Evolutionary conservation across 2,888 invertebrate genomes (phyloP).

Genomic region (Lasioglossum vierecki): DNA sequence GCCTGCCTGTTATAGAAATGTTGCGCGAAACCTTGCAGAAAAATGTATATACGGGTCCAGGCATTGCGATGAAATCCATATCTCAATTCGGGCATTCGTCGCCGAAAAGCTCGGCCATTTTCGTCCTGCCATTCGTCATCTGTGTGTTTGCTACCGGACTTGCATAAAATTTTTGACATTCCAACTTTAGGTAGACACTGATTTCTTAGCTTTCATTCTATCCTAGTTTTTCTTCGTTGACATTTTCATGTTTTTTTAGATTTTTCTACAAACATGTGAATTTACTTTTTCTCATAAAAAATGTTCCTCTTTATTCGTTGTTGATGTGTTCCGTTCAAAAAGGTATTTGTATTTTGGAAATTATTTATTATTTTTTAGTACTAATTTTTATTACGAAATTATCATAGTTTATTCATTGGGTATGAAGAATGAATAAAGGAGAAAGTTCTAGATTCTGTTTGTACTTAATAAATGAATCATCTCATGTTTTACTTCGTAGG

Average conservation of each 20-base stretch:
- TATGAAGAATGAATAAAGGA: background rate
- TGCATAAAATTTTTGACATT: background rate
- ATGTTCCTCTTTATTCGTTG: no score
- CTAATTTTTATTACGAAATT: background rate
- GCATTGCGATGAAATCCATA: background rate
- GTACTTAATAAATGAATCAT: background rate
- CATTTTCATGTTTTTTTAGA: background rate
- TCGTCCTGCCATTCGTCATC: background rate
- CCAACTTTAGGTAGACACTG: background rate
- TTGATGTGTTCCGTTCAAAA: background rate
- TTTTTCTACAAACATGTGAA: no score
- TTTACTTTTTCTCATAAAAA: no score
- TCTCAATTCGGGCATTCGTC: background rate
- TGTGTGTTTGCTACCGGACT: background rate
- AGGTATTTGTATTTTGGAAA: background rate
- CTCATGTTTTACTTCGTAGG: background rate
- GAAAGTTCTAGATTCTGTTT: background rate
- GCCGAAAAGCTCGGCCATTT: background rate
- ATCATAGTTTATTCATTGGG: background rate
- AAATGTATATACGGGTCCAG: background rate
- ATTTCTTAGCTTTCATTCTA: background rate
- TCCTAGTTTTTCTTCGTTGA: no score
- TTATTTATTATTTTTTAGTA: background rate
- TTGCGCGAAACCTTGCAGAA: background rate
- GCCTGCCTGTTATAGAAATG: slow-evolving; percentile 52